Evolutionary conservation across 2,888 invertebrate genomes (phyloP).

Genomic region (Dugesia japonica): DNA sequence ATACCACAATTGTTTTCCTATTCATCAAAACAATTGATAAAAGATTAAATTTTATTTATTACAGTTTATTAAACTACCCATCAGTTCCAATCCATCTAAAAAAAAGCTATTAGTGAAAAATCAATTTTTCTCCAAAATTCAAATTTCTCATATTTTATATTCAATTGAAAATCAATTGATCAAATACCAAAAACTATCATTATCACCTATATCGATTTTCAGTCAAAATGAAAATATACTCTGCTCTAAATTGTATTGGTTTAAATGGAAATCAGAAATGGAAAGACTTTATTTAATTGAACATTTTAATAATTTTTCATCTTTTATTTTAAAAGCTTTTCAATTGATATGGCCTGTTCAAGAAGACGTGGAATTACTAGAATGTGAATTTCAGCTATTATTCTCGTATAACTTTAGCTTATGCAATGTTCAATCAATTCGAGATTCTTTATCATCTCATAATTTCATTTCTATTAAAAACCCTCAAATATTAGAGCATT

Average conservation of each 20-base stretch:
- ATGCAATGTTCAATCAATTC: not conserved
- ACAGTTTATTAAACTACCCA: not conserved
- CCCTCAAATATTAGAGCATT: not conserved
- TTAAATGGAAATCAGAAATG: not conserved
- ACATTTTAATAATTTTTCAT: not conserved
- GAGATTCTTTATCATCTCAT: not conserved
- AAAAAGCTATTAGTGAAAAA: not conserved
- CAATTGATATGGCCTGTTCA: not conserved
- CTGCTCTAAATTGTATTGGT: not conserved
- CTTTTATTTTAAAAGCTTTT: not conserved
- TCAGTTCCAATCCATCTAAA: not conserved
- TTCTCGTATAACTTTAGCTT: not conserved
- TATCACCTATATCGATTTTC: not conserved
- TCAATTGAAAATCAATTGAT: not conserved
- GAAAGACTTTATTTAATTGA: not conserved
- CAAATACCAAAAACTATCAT: not conserved
- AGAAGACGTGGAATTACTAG: not conserved
- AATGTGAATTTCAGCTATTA: conserved; percentile 2
- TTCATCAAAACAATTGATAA: too few species aligned
- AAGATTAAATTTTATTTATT: not conserved
- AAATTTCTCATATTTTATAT: not conserved
- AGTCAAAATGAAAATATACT: not conserved
- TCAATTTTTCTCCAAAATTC: not conserved
- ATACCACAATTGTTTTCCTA: too few species aligned
- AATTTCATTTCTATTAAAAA: not conserved